These are phyloP conservation scores for Lasioglossum villosulum DNA, from an alignment of 2,888 invertebrate species.

Conservation along the genomic window DNA sequence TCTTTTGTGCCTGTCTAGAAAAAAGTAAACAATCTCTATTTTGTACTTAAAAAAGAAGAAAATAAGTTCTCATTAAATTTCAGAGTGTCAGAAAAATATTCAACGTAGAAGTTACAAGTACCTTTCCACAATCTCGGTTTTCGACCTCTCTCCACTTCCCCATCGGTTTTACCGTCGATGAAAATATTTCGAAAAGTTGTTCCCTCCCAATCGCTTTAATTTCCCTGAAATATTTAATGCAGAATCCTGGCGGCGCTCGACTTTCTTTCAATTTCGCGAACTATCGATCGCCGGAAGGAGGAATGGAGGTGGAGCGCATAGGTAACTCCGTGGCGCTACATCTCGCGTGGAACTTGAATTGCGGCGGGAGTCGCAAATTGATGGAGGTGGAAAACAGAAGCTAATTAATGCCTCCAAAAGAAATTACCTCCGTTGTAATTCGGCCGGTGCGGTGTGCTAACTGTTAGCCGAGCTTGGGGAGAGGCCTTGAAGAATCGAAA, in stretches of 20 bases:
- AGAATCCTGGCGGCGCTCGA: not conserved
- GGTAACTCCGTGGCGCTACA: not conserved
- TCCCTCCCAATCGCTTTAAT: conserved; percentile 19
- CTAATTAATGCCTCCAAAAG: conserved; percentile 77
- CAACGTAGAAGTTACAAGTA: not conserved
- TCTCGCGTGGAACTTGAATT: conserved; percentile 44
- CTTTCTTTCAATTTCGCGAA: conserved; percentile 29
- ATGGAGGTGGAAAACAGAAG: conserved; percentile 77
- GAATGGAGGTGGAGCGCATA: not conserved
- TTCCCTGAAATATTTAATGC: conserved; percentile 14
- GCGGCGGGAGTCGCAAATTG: conserved; percentile 70
- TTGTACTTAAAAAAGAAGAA: not conserved
- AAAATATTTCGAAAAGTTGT: not conserved
- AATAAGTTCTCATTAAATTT: not conserved
- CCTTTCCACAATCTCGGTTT: not conserved
- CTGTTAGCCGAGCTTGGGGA: conserved; percentile 42
- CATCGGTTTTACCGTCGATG: not conserved
- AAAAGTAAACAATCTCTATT: not conserved
- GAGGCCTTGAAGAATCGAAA: conserved; percentile 65
- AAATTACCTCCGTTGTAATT: conserved; percentile 73
- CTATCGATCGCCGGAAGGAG: conserved; percentile 16
- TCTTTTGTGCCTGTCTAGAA: not conserved
- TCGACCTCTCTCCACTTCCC: not conserved
- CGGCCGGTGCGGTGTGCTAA: conserved; percentile 63
- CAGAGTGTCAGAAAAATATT: not conserved